Conservation (phyloP, 2,113 vertebrate genomes). For the Himantopus leucocephalus region DNA sequence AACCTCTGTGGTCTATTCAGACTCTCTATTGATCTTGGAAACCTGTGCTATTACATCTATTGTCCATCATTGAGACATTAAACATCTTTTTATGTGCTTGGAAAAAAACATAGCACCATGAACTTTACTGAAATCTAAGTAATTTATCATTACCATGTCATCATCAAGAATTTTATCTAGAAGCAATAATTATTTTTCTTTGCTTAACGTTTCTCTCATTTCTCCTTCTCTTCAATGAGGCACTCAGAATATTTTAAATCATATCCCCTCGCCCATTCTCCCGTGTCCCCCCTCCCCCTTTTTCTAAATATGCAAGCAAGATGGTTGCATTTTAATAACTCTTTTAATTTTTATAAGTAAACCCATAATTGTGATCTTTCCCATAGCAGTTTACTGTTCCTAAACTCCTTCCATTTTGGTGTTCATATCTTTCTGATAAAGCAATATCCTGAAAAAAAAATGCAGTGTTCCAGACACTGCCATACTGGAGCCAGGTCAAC, state of each 20-base stretch:
- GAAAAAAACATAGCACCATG: not conserved
- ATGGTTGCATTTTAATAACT: not conserved
- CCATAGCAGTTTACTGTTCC: not conserved
- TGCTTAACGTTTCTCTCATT: not conserved
- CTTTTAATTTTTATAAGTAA: not conserved
- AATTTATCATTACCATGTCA: not conserved
- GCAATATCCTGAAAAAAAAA: not conserved
- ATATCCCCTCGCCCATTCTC: not conserved
- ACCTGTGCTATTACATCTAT: not conserved
- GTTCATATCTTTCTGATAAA: not conserved
- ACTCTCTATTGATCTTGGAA: not conserved
- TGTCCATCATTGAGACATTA: not conserved
- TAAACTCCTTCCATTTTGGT: not conserved
- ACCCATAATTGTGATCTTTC: not conserved
- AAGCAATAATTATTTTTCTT: not conserved
- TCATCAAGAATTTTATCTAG: not conserved
- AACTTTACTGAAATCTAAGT: not conserved
- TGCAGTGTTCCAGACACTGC: not conserved
- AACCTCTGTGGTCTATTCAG: not conserved
- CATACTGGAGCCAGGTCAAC: not conserved
- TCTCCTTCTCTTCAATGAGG: not conserved
- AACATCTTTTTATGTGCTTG: not conserved
- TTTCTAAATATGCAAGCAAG: not conserved
- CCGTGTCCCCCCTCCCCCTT: rapidly evolving
- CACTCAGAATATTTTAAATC: not conserved